Conservation (phyloP, 2,888 invertebrate genomes). For the Pedicia rivosa region DNA sequence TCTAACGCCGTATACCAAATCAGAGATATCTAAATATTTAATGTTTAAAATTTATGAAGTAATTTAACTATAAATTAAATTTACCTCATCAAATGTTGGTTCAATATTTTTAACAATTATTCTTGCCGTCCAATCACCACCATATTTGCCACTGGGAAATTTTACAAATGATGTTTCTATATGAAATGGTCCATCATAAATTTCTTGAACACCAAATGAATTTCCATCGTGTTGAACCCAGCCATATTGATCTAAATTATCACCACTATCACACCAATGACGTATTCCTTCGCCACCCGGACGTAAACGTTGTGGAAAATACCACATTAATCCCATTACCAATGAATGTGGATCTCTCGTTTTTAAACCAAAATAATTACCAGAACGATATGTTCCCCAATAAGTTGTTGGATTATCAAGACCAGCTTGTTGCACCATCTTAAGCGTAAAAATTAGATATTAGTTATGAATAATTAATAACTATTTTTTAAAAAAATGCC, state of each 20-base stretch:
- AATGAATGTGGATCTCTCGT: constrained; percentile 78
- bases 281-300: constrained; percentile 62
- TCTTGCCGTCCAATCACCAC: constrained; percentile 88
- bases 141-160: constrained; percentile 56
- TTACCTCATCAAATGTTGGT: constrained; percentile 14
- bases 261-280: constrained; percentile 87
- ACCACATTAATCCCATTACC: constrained; percentile 95
- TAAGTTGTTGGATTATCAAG: constrained; percentile 58
- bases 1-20: constrained; percentile 76
- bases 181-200: constrained; percentile 61
- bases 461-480: constrained; percentile 1
- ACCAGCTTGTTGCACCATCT: constrained; percentile 57
- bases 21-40: constrained; percentile 49
- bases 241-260: constrained; percentile 63
- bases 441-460: constrained; percentile 8
- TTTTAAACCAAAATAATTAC: constrained; percentile 81
- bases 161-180: constrained; percentile 83
- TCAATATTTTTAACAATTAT: constrained; percentile 40
- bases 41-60: too few species aligned
- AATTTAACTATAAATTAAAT: too few species aligned
- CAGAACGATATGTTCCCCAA: constrained; percentile 90
- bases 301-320: constrained; percentile 51
- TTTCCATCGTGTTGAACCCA: constrained; percentile 91
- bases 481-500: constrained; percentile 5
- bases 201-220: constrained; percentile 80